phyloP scores from a whole-genome alignment of 2,797 vertebrate species.

The Halcyon leucocephala region DNA sequence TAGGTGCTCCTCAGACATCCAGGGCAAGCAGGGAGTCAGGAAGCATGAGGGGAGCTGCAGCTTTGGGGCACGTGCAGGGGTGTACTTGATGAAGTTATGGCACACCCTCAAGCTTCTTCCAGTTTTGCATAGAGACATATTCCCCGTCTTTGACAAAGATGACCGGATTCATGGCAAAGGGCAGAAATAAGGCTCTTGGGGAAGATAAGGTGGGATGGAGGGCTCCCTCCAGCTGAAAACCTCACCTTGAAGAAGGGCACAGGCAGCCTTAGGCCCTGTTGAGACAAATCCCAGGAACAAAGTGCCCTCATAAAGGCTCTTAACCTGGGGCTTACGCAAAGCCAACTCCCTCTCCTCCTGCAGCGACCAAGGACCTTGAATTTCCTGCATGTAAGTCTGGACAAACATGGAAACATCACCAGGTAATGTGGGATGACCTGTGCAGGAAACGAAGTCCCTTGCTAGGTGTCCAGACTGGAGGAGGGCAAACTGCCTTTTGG shows the following conservation, averaged over 20 bases:
- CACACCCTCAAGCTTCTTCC: not conserved
- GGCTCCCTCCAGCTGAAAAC: not conserved
- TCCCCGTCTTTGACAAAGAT: not conserved
- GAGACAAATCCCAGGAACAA: constrained; percentile 3
- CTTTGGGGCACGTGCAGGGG: rapidly evolving
- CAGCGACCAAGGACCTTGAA: not conserved
- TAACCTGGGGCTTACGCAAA: not conserved
- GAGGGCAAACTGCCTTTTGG: not conserved
- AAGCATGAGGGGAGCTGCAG: rapidly evolving
- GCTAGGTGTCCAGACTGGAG: not conserved
- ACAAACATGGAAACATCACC: not conserved
- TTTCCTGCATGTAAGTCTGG: not conserved
- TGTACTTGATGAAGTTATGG: not conserved
- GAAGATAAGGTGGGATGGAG: not conserved
- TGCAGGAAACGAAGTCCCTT: not conserved
- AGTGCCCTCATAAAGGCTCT: not conserved
- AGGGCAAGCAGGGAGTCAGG: not conserved
- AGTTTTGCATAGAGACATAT: not conserved
- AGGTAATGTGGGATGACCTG: not conserved
- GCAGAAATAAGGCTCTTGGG: not conserved
- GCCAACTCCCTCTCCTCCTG: not conserved
- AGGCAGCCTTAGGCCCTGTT: not conserved
- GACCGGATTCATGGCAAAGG: not conserved
- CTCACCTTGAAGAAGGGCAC: not conserved
- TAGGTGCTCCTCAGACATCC: not conserved